Base-by-base conservation (phyloP, 92 coral and sea anemone genomes). In the Zoanthus sansibaricus region DNA sequence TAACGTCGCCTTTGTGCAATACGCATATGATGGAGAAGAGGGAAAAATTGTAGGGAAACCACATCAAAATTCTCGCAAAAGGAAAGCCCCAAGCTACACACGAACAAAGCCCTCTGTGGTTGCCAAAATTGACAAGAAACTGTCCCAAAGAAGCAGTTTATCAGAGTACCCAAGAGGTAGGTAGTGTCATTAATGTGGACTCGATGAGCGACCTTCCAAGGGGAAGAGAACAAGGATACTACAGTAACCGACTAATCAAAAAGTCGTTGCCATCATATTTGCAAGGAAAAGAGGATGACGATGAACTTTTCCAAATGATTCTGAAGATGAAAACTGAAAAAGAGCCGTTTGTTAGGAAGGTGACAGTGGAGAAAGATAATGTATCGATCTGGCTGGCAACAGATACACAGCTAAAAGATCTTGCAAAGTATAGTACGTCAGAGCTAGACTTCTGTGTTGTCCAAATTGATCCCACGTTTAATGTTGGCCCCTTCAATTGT, bases 401-500 rank as follows among this genome's bases (percentile, higher is more conserved):
- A 14, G 70, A 78, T 4, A 71, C 42, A 51, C 55, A 51, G 55
- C 55, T 51, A 11, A 51, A 51, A 51, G 55, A 51, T 51, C 58
- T 52, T 52, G 58, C 58, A 37, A 37, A 55, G 75, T 77, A 68
- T 46, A 48, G 83, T 54, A 78, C 90, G 17, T 77, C 89, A 6
- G 92, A 86, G 72, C 47, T 72, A 4, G 75, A 84, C 59, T 86
- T 86, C 76, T 84, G 82, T 20, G 64, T 62, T 14, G 89, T 79
- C 17, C 92, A 90, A 73, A 71, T 86, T 42, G 92, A 79, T 25
- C 90, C 90, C 15, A 90, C 87, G 14, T 90, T 86, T 77, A 37
- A 75, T n/a, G 67, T 90, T 9, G 92, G 92, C 4, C 87, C 82
- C n/a, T 90, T 77, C 68, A 90, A 89, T 56, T 89, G 92, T 42